Percentiles rank a stretch among this genome's conserved stretches.
These are phyloP conservation scores for Mycteria americana DNA, from an alignment of 2,797 vertebrate species.

Conservation along the genomic window DNA sequence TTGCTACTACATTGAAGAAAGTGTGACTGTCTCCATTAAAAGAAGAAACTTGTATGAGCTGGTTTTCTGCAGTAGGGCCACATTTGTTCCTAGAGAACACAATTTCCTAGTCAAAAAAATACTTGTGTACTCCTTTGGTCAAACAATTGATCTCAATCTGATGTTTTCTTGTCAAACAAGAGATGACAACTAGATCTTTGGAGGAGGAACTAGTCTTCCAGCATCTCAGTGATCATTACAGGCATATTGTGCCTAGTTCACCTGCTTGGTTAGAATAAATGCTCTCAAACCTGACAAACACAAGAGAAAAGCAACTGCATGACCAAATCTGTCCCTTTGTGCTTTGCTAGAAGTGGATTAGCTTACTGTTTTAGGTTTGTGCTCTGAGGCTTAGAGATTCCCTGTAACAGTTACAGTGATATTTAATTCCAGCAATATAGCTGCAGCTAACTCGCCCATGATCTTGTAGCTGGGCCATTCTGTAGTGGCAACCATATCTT, in stretches of 20 bases:
- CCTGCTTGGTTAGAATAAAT: not conserved
- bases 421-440: not conserved
- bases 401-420: not conserved
- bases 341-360: not conserved
- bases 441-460: not conserved
- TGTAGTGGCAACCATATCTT: not conserved
- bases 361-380: not conserved
- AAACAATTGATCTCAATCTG: not conserved
- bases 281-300: not conserved
- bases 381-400: not conserved
- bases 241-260: not conserved
- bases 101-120: not conserved
- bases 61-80: not conserved
- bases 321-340: not conserved
- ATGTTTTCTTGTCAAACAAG: not conserved
- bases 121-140: not conserved
- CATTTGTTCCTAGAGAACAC: not conserved
- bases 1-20: not conserved
- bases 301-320: not conserved
- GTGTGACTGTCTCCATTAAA: not conserved
- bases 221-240: not conserved
- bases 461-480: not conserved
- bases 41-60: not conserved
- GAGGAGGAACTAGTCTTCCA: not conserved
- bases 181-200: not conserved